A percentile compares a stretch with the other conserved stretches of the same genome.
Evolutionary conservation across 1,140 invertebrate species (phyloP).

Genomic region (Diuraphis noxia): DNA sequence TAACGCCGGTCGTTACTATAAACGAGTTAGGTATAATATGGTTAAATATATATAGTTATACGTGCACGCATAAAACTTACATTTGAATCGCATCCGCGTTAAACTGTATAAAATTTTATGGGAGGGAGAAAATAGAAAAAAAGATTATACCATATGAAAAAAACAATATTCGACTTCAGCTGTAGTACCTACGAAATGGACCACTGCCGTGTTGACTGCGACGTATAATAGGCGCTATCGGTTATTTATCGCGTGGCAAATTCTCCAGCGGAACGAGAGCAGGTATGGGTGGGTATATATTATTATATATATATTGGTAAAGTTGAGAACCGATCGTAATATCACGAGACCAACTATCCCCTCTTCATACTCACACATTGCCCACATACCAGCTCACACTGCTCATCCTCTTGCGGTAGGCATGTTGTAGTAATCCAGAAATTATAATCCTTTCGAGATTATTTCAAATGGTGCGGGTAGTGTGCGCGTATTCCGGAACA

Average conservation of each 20-base stretch:
- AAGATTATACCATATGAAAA: neutral
- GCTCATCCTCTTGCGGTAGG: no score
- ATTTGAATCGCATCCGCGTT: neutral
- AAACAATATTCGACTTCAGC: neutral
- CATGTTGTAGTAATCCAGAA: neutral
- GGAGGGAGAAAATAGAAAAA: no score
- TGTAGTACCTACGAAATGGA: neutral
- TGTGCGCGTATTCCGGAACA: neutral
- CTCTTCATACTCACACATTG: no score
- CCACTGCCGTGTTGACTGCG: neutral
- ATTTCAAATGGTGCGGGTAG: neutral
- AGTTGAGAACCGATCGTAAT: constrained; percentile 18
- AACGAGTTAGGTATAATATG: no score
- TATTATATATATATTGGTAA: neutral
- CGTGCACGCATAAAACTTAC: no score
- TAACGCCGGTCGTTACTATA: no score
- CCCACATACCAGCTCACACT: neutral
- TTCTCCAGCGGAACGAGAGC: neutral
- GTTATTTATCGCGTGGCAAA: constrained; percentile 19
- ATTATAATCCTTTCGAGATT: constrained; percentile 47
- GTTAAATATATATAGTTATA: no score
- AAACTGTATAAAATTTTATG: neutral
- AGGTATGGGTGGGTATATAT: neutral
- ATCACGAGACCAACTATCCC: neutral
- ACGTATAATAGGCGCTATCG: neutral